Evolutionary conservation across 1,140 invertebrate genomes (phyloP).

Genomic region (Pseudomyrmex flavicornis): DNA sequence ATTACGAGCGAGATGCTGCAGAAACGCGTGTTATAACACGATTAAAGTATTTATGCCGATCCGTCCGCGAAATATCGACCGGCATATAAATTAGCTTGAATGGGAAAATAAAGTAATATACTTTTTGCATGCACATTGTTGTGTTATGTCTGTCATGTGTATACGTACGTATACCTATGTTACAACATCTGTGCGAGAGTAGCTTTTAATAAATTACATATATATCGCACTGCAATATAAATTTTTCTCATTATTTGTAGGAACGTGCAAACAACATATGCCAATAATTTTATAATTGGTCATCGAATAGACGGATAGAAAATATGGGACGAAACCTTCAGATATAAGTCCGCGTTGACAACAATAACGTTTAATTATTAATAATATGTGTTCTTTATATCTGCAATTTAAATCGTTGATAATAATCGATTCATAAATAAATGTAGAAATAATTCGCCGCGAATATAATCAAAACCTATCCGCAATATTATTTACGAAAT

Average conservation of each 20-base stretch:
- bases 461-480: background rate
- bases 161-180: background rate
- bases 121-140: background rate
- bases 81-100: slow-evolving; percentile 10
- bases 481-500: background rate
- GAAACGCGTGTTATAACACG: background rate
- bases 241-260: slow-evolving; percentile 20
- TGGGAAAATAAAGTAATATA: background rate
- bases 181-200: slow-evolving; percentile 9
- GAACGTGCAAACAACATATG: background rate
- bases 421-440: background rate
- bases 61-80: slow-evolving; percentile 2
- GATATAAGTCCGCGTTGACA: background rate
- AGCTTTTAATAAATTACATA: slow-evolving; percentile 20
- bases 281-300: background rate
- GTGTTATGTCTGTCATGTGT: background rate
- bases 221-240: background rate
- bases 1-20: slow-evolving; percentile 21
- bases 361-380: background rate
- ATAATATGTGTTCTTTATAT: background rate
- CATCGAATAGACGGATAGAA: too few species aligned
- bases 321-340: too few species aligned
- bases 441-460: slow-evolving; percentile 32
- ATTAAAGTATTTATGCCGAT: slow-evolving; percentile 35
- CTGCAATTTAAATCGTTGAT: background rate